Percentiles rank a stretch among this genome's conserved stretches.
phyloP scores from a whole-genome alignment of 1,140 invertebrate genomes.

The Tachypleus tridentatus region DNA sequence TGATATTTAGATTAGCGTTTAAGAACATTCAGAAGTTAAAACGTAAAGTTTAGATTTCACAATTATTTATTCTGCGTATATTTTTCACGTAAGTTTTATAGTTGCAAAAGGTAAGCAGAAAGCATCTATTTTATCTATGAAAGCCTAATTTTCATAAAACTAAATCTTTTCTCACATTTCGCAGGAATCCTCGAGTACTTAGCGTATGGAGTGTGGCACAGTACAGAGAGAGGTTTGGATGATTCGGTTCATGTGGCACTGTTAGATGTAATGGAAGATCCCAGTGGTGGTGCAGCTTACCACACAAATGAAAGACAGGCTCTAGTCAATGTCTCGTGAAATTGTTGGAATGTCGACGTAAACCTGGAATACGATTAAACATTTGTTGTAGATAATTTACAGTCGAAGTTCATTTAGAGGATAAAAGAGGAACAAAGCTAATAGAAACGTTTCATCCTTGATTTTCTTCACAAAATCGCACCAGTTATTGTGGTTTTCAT shows the following conservation, averaged over 20 bases:
- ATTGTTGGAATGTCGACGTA: neutral
- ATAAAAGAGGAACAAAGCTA: neutral
- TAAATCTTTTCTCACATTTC: neutral
- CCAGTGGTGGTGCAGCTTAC: constrained; percentile 1
- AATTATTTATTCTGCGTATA: no score
- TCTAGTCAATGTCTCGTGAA: neutral
- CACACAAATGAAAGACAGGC: neutral
- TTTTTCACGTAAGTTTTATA: no score
- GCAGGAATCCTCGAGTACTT: constrained; percentile 11
- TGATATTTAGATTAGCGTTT: no score
- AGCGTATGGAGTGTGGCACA: constrained; percentile 15
- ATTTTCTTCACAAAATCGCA: no score
- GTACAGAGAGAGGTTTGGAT: constrained; percentile 7
- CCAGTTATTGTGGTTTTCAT: no score
- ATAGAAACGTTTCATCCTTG: neutral
- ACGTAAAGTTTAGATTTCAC: no score
- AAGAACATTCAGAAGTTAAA: no score
- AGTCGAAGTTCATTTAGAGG: neutral
- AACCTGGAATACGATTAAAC: neutral
- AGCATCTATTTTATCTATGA: no score
- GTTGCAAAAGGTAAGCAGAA: no score
- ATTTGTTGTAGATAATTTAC: neutral
- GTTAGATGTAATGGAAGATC: constrained; percentile 8
- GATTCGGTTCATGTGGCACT: constrained; percentile 9
- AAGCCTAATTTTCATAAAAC: neutral